Base-by-base conservation (phyloP, 2,888 invertebrate species). In the Carcina quercana region DNA sequence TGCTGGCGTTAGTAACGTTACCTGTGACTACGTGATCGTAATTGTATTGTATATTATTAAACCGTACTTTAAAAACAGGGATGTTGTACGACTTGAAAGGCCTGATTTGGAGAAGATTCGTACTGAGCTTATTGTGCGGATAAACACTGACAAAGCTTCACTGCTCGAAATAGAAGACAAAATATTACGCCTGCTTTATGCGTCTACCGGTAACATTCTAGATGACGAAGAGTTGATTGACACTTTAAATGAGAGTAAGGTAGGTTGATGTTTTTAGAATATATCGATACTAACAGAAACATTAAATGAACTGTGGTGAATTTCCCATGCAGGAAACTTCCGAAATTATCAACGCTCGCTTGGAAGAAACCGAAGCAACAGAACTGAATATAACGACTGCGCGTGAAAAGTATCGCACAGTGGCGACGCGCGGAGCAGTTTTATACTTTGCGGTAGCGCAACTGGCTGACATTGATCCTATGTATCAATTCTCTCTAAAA, bases 401-500 rank as follows among this genome's bases (percentile, higher is more conserved):
- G 1, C 86, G 97, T 24, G 93, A 96, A 70, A 92, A 91, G 51
- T 97, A 96, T 68, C 87, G 94, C 14, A 87, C 90, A 0, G 92
- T 96, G 5, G 95, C 97, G 0, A 91, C 90, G 0, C 89, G 96
- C 42, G 97, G 96, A 1, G 94, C 96, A 0, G 91, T 95, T 11
- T 76, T 97, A 3, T 97, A 95, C 71, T 97, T 97, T 67, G 94
- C 95, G 0, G 94, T 97, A 2, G 92, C 95, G 0, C 91, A 92
- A 59, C 80, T 97, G 11, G 91, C 94, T 0, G 93, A 95, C 52
- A 93, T 97, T 35, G 96, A 97, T 71, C 94, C 96, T 0, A 97
- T 97, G 97, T 97, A 97, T 71, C 96, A 97, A 73, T 97, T 93
- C 74, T 96, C 96, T 0, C 80, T 97, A 19, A 95, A 93, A 52